Conservation (phyloP, 1,140 invertebrate genomes). For the Tetramorium alpestre region DNA sequence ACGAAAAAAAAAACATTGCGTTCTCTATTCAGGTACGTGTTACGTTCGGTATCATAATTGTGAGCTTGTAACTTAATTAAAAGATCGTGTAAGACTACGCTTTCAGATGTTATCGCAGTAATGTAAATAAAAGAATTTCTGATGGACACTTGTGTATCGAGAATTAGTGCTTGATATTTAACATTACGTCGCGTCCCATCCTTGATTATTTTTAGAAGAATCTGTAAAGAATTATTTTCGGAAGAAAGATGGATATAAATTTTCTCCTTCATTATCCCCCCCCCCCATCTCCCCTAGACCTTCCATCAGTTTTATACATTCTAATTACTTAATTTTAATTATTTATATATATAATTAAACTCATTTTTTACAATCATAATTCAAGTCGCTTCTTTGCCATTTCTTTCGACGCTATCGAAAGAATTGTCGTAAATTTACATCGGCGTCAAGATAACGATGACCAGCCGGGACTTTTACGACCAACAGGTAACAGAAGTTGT, state of each 20-base stretch:
- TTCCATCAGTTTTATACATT: not conserved
- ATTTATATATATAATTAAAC: not conserved
- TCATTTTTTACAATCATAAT: not conserved
- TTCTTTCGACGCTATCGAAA: not conserved
- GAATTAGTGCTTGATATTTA: constrained; percentile 10
- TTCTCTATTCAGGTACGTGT: constrained; percentile 62
- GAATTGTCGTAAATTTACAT: not conserved
- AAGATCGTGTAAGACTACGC: constrained; percentile 70
- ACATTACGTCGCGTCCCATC: not conserved
- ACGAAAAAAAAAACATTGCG: constrained; percentile 51
- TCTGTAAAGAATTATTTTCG: not conserved
- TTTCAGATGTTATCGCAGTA: constrained; percentile 75
- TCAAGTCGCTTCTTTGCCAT: not conserved
- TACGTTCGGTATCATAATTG: constrained; percentile 68
- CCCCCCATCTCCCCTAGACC: not conserved
- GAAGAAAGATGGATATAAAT: not conserved
- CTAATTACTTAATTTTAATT: not conserved
- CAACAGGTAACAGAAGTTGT: constrained; percentile 1
- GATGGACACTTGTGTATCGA: constrained; percentile 53
- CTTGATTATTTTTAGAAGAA: not conserved
- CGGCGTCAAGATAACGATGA: constrained; percentile 16
- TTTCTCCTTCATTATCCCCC: not conserved
- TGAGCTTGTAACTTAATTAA: constrained; percentile 75
- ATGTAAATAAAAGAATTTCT: constrained; percentile 76
- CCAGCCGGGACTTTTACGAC: not conserved